phyloP scores from a whole-genome alignment of 2,797 vertebrate species.

The Neosilurus hyrtlii region DNA sequence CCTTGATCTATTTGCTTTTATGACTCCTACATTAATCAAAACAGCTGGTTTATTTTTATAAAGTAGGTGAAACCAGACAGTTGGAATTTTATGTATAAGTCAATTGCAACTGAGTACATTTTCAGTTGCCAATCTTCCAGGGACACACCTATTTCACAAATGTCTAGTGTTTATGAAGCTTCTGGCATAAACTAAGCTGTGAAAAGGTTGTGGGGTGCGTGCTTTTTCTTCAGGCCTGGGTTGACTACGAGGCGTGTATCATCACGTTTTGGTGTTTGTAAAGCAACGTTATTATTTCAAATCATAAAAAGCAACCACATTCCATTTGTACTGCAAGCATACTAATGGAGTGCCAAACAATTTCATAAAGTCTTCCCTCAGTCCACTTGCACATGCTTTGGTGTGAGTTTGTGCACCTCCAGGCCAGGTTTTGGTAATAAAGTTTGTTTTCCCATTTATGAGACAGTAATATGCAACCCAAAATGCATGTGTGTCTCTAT shows the following conservation, averaged over 20 bases:
- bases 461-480: slow-evolving; percentile 20
- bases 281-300: not conserved
- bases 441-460: not conserved
- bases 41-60: not conserved
- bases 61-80: not conserved
- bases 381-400: not conserved
- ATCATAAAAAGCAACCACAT: slow-evolving; percentile 7
- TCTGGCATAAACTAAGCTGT: not conserved
- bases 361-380: not conserved
- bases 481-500: slow-evolving; percentile 35
- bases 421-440: not conserved
- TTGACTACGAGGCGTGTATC: slow-evolving; percentile 37
- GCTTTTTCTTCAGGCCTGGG: slow-evolving; percentile 4
- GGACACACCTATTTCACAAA: not conserved
- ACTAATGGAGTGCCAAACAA: not conserved
- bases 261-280: slow-evolving; percentile 31
- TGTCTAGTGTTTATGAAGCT: not conserved
- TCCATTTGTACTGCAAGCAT: not conserved
- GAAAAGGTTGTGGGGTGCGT: not conserved
- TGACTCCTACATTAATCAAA: not conserved
- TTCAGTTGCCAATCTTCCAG: not conserved
- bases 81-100: not conserved
- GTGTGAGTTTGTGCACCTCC: not conserved
- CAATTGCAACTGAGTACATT: not conserved
- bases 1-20: not conserved